Conservation (phyloP, 1,140 invertebrate species). For the Acromyrmex heyeri region DNA sequence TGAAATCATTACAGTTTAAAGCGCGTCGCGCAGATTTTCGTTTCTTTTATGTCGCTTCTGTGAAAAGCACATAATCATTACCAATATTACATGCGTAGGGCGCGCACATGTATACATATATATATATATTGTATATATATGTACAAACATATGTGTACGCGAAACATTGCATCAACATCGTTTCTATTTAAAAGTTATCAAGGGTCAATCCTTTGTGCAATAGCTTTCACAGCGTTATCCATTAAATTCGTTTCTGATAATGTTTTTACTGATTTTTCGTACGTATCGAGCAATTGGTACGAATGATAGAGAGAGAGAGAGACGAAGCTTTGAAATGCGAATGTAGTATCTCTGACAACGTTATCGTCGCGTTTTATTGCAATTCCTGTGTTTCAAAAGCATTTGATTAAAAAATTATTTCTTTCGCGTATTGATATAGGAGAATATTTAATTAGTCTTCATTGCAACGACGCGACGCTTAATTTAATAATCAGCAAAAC, state of each 20-base stretch:
- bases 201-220: not conserved
- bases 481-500: not conserved
- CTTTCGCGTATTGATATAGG: not conserved
- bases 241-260: conserved; percentile 34
- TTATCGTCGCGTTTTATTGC: conserved; percentile 30
- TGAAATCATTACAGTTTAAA: conserved; percentile 51
- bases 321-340: conserved; percentile 23
- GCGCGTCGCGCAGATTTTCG: conserved; percentile 31
- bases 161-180: not conserved
- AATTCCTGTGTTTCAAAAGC: conserved; percentile 9
- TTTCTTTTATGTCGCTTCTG: conserved; percentile 17
- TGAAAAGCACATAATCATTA: conserved; percentile 47
- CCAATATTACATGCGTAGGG: not conserved
- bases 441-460: conserved; percentile 40
- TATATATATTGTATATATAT: no score
- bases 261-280: conserved; percentile 35
- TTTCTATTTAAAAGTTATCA: not conserved
- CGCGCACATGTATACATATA: no score
- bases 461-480: not conserved
- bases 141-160: not conserved
- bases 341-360: not conserved
- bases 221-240: not conserved
- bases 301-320: not conserved
- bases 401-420: conserved; percentile 51
- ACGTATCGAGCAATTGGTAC: not conserved